phyloP scores from a whole-genome alignment of 1,140 invertebrate genomes.

The Drosophila bifasciata region DNA sequence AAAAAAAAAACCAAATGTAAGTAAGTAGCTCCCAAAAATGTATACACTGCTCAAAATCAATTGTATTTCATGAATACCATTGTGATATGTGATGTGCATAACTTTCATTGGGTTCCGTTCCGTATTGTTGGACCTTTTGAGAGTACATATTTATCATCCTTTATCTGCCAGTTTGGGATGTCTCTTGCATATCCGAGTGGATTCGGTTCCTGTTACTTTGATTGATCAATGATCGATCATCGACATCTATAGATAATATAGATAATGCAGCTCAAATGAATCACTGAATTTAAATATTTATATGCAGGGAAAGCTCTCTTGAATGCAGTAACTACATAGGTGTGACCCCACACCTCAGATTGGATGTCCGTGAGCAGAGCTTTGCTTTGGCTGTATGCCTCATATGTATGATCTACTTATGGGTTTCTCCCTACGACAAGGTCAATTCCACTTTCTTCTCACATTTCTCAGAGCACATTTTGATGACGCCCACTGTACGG shows the following conservation, averaged over 20 bases:
- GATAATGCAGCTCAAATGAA: constrained; percentile 5
- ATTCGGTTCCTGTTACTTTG: too few relatives aligned
- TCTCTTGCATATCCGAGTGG: constrained; percentile 23
- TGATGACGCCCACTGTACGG: constrained; percentile 42
- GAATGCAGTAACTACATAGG: too few relatives aligned
- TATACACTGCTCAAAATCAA: constrained; percentile 67
- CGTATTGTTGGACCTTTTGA: constrained; percentile 34
- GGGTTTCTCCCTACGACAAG: constrained; percentile 16
- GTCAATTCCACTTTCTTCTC: constrained; percentile 44
- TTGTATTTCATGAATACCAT: constrained; percentile 36
- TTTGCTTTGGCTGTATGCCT: too few relatives aligned
- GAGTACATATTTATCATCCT: constrained; percentile 34
- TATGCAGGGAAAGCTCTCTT: too few relatives aligned
- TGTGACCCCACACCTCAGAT: too few relatives aligned
- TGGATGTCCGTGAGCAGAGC: too few relatives aligned
- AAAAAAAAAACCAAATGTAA: constrained; percentile 31
- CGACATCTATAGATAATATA: too few relatives aligned
- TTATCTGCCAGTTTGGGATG: constrained; percentile 20
- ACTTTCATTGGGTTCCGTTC: constrained; percentile 19
- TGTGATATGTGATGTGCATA: constrained; percentile 48
- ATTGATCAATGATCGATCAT: too few relatives aligned
- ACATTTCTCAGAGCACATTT: constrained; percentile 5
- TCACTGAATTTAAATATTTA: constrained; percentile 10
- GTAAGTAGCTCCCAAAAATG: constrained; percentile 78
- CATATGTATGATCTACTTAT: too few relatives aligned